Conservation (phyloP, 2,113 vertebrate species). For the Hippocampus barbouri region DNA sequence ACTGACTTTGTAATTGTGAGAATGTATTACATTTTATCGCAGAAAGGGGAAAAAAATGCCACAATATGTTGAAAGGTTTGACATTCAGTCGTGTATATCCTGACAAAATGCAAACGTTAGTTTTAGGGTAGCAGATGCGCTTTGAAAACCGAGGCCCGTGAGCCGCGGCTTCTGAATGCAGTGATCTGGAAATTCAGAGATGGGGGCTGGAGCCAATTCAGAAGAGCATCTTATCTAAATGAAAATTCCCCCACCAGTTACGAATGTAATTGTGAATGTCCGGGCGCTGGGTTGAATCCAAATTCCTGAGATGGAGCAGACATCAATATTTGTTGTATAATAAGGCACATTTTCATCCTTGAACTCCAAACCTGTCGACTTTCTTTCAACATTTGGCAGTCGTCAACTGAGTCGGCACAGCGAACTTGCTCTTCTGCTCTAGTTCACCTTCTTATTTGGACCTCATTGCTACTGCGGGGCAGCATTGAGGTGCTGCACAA, state of each 20-base stretch:
- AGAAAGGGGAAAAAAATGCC: neutral
- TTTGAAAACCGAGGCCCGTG: neutral
- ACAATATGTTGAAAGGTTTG: neutral
- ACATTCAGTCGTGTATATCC: neutral
- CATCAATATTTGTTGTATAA: neutral
- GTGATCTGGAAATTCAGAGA: constrained; percentile 1
- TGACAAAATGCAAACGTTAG: neutral
- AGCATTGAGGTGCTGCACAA: constrained; percentile 29
- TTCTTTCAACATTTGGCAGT: constrained; percentile 21
- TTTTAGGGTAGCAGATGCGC: neutral
- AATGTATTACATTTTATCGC: neutral
- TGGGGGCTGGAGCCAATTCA: neutral
- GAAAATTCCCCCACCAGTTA: neutral
- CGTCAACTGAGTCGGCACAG: constrained; percentile 31
- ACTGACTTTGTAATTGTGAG: neutral
- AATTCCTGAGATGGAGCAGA: neutral
- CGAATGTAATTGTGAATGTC: neutral
- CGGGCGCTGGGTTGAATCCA: neutral
- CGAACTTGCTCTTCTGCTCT: constrained; percentile 60
- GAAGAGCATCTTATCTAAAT: neutral
- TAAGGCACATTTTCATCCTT: no score
- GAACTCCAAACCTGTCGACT: neutral
- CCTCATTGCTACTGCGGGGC: constrained; percentile 25
- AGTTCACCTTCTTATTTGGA: constrained; percentile 47
- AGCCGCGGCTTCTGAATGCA: neutral